Percentiles rank a stretch among this genome's conserved stretches.
phyloP scores from a whole-genome alignment of 1,140 invertebrate species.

The Zaprionus gabonicus region DNA sequence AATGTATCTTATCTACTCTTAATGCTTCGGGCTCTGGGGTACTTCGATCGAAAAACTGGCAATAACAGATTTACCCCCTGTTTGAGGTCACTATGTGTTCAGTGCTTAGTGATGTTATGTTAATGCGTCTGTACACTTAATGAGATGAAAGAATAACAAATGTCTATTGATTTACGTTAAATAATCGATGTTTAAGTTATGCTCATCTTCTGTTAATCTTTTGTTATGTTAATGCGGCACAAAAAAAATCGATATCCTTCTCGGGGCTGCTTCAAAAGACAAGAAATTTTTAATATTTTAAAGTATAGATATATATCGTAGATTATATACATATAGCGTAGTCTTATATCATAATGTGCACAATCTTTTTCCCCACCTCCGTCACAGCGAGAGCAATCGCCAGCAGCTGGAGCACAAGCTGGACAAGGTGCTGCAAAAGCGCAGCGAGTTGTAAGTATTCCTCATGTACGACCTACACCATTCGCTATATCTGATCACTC shows the following conservation, averaged over 20 bases:
- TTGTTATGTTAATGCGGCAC: background rate
- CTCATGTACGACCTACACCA: background rate
- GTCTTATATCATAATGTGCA: background rate
- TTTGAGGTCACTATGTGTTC: too few species aligned
- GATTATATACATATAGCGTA: background rate
- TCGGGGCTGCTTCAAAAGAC: too few species aligned
- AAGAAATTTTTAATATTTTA: too few species aligned
- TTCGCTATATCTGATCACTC: background rate
- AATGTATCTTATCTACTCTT: too few species aligned
- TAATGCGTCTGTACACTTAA: too few species aligned
- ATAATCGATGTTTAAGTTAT: background rate
- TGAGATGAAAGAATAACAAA: too few species aligned
- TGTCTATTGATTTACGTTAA: background rate
- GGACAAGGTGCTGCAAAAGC: constrained; percentile 78
- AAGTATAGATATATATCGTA: too few species aligned
- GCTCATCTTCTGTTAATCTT: background rate
- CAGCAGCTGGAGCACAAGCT: constrained; percentile 81
- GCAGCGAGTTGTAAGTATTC: constrained; percentile 78
- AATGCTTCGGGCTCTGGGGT: too few species aligned
- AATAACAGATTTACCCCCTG: too few species aligned
- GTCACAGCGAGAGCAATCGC: constrained; percentile 76
- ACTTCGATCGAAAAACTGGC: too few species aligned
- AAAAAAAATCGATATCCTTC: background rate
- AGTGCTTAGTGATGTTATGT: too few species aligned
- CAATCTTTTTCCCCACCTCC: background rate